A percentile compares a stretch with the other conserved stretches of the same genome.
phyloP scores from a whole-genome alignment of 2,888 invertebrate genomes.

The Sphaerophoria rueppellii region DNA sequence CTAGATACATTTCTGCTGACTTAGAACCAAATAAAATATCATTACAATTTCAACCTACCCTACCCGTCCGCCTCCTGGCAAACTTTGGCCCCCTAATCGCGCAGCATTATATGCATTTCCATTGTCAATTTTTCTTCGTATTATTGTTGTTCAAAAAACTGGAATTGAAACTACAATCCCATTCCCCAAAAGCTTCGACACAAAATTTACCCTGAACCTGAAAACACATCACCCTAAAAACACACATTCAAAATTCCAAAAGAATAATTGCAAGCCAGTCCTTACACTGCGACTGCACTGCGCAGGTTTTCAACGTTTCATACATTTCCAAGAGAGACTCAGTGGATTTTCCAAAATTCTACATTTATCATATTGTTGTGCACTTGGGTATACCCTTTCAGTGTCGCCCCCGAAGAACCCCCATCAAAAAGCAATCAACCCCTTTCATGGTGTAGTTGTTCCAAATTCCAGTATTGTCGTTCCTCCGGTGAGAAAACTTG shows the following conservation, averaged over 20 bases:
- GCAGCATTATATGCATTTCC: constrained; percentile 67
- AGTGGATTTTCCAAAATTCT: constrained; percentile 65
- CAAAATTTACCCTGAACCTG: constrained; percentile 72
- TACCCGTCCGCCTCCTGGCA: neutral
- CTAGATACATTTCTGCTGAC: constrained; percentile 37
- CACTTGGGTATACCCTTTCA: constrained; percentile 35
- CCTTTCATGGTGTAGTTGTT: constrained; percentile 4
- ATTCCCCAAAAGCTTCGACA: constrained; percentile 15
- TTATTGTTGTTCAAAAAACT: constrained; percentile 36
- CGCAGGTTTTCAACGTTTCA: constrained; percentile 62
- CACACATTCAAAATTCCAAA: constrained; percentile 47
- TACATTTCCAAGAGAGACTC: constrained; percentile 7
- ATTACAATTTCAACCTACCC: neutral
- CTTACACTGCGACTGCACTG: constrained; percentile 40
- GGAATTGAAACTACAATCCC: constrained; percentile 38
- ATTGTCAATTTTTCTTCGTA: constrained; percentile 50
- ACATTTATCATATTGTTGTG: constrained; percentile 65
- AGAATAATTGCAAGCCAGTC: constrained; percentile 60
- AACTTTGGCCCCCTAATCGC: constrained; percentile 61
- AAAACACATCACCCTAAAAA: constrained; percentile 63
- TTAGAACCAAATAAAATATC: constrained; percentile 13
- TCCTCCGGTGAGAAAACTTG: constrained; percentile 23
- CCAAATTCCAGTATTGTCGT: constrained; percentile 56
- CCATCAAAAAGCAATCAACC: neutral
- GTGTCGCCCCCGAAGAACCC: neutral